Conservation (phyloP, 2,113 vertebrate species). For the Campylorhamphus procurvoides region DNA sequence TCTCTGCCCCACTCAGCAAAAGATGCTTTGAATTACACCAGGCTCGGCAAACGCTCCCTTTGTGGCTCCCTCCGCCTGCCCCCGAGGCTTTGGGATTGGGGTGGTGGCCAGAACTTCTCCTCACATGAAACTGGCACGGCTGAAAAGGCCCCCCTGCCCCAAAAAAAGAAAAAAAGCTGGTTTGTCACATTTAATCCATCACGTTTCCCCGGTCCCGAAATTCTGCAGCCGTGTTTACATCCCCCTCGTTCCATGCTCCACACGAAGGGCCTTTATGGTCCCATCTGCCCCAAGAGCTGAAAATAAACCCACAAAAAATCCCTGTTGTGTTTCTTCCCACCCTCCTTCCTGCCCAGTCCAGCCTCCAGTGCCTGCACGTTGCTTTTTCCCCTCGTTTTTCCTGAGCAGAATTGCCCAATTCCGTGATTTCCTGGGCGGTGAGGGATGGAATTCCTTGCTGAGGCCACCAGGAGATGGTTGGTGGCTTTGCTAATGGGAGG, state of each 20-base stretch:
- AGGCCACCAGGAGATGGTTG: neutral
- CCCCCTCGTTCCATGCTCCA: neutral
- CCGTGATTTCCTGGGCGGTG: neutral
- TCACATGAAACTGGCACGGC: conserved; percentile 38
- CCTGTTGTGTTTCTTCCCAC: neutral
- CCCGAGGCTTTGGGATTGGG: neutral
- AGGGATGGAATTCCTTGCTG: neutral
- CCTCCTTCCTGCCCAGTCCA: neutral
- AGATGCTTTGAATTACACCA: conserved; percentile 90
- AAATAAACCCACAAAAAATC: neutral
- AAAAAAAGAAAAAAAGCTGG: too few relatives aligned
- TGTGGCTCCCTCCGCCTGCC: neutral
- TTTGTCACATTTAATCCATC: conserved; percentile 38
- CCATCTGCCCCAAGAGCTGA: neutral
- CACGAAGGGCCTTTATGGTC: neutral
- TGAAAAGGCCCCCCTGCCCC: neutral
- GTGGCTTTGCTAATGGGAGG: neutral
- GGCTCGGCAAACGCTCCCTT: conserved; percentile 6
- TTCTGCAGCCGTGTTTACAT: conserved; percentile 13
- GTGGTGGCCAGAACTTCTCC: conserved; percentile 21
- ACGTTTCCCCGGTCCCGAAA: neutral
- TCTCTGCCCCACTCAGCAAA: conserved; percentile 76
- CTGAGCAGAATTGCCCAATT: accelerated
- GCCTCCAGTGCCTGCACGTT: neutral
- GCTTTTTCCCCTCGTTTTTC: neutral